Evolutionary conservation across 2,113 vertebrate genomes (phyloP).

Genomic region (Larimichthys polyactis): DNA sequence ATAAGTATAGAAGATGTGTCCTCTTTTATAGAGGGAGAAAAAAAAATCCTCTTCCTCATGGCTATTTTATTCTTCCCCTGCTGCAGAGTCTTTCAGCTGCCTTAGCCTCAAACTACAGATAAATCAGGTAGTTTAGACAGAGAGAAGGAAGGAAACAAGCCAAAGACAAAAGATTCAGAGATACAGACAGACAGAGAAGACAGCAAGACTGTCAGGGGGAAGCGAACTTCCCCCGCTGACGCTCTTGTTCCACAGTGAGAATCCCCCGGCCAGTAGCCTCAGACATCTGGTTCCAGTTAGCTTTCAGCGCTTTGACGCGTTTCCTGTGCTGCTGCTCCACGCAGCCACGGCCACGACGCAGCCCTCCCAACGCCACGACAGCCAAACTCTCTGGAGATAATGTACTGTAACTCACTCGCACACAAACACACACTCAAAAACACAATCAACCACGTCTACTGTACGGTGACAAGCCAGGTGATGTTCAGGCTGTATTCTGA

Average conservation of each 20-base stretch:
- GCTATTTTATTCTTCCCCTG: constrained; percentile 28
- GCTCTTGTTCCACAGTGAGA: constrained; percentile 85
- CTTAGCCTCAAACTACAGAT: constrained; percentile 39
- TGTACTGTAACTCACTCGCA: constrained; percentile 44
- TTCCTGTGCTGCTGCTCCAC: constrained; percentile 86
- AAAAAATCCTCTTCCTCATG: constrained; percentile 6
- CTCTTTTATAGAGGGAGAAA: background rate
- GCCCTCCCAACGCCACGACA: constrained; percentile 69
- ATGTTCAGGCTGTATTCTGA: constrained; percentile 18
- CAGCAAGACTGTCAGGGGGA: constrained; percentile 71
- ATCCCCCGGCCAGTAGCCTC: constrained; percentile 80
- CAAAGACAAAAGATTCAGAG: constrained; percentile 55
- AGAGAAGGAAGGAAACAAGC: constrained; percentile 27
- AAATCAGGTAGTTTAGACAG: constrained; percentile 43
- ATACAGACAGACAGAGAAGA: constrained; percentile 54
- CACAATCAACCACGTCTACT: constrained; percentile 27
- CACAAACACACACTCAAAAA: constrained; percentile 11
- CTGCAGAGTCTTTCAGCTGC: constrained; percentile 2
- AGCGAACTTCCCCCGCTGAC: constrained; percentile 84
- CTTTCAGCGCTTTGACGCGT: constrained; percentile 84
- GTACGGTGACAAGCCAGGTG: constrained; percentile 17
- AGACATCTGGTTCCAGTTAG: constrained; percentile 89
- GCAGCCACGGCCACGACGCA: constrained; percentile 67
- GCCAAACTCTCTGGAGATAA: constrained; percentile 76
- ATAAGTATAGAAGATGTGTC: background rate